Conservation (phyloP, 1,140 invertebrate species). For the Calosoma granatense region DNA sequence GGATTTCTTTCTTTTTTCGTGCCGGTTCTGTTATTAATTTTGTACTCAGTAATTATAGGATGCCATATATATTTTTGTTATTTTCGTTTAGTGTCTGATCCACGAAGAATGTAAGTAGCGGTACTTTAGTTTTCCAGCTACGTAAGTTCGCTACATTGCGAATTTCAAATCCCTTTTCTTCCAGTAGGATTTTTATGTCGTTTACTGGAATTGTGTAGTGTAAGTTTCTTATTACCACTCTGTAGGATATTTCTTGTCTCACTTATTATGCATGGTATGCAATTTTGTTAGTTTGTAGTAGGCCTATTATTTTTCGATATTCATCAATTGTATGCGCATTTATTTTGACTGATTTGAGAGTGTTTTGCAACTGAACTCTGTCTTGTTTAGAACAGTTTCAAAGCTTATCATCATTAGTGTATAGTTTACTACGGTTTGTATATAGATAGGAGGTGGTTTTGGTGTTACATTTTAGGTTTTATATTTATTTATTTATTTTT, state of each 20-base stretch:
- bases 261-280: background rate
- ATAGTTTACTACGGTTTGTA: background rate
- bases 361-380: background rate
- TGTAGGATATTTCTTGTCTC: background rate
- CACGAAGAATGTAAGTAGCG: conserved; percentile 28
- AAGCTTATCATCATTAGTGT: background rate
- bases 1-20: conserved; percentile 22
- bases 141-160: conserved; percentile 20
- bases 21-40: conserved; percentile 27
- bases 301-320: background rate
- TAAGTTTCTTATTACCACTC: conserved; percentile 19
- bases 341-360: background rate
- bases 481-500: no score
- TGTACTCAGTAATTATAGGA: conserved; percentile 23
- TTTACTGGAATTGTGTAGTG: conserved; percentile 18
- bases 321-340: no score
- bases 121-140: conserved; percentile 23
- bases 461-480: background rate
- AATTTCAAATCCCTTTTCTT: conserved; percentile 17
- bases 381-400: background rate
- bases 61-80: conserved; percentile 30
- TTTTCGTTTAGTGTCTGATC: conserved; percentile 28
- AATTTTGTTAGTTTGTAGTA: background rate
- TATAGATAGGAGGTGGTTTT: background rate
- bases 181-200: conserved; percentile 13